Conservation (phyloP, 2,797 vertebrate species). For the Brotula barbata region DNA sequence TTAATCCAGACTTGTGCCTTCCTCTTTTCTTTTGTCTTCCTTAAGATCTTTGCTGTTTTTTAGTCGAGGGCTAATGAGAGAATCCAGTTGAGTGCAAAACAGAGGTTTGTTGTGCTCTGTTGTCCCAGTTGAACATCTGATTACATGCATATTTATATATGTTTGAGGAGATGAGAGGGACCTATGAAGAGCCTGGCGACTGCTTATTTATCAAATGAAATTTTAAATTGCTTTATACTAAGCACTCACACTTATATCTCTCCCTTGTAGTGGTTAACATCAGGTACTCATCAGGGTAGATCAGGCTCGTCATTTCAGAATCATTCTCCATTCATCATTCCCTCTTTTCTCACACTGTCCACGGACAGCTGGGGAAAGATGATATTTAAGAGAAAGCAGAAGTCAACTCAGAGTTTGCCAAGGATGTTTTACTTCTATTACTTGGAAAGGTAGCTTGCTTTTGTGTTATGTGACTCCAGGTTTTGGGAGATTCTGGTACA, state of each 20-base stretch:
- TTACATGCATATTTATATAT: slow-evolving; percentile 38
- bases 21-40: slow-evolving; percentile 67
- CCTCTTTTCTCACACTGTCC: slow-evolving; percentile 30
- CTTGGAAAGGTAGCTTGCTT: slow-evolving; percentile 52
- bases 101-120: slow-evolving; percentile 42
- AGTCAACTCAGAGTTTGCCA: slow-evolving; percentile 39
- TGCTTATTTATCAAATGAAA: slow-evolving; percentile 25
- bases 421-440: slow-evolving; percentile 45
- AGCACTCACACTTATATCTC: slow-evolving; percentile 1
- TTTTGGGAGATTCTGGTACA: slow-evolving; percentile 39
- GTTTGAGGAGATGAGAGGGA: slow-evolving; percentile 45
- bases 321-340: slow-evolving; percentile 47
- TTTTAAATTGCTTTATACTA: slow-evolving; percentile 24
- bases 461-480: slow-evolving; percentile 50
- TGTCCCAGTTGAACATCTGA: slow-evolving; percentile 33
- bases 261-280: no score
- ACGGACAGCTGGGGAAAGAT: slow-evolving; percentile 42
- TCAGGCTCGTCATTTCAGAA: slow-evolving; percentile 45
- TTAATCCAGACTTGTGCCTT: slow-evolving; percentile 76
- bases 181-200: slow-evolving; percentile 34
- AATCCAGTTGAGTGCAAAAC: slow-evolving; percentile 44
- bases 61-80: slow-evolving; percentile 52
- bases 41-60: slow-evolving; percentile 58
- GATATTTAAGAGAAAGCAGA: slow-evolving; percentile 49
- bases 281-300: slow-evolving; percentile 41